Evolutionary conservation across 1,140 invertebrate genomes (phyloP), one percentile per base, ranked within the genome.

Genomic region (Drosophila funebris): DNA sequence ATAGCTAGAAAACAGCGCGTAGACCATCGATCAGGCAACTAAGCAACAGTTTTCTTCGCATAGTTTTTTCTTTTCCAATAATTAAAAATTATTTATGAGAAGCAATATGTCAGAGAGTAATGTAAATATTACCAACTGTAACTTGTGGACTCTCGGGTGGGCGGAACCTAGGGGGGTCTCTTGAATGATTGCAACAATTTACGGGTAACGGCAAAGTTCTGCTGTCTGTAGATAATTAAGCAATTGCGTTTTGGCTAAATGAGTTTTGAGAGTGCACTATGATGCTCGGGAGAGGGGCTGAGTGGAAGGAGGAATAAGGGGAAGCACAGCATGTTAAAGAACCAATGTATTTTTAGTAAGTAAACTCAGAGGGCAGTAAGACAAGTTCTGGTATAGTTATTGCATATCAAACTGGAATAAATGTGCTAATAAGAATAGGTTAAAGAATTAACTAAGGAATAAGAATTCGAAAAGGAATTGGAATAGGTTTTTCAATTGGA

Each of bases 21-120:
- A 22, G 43, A 6, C 31, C 58, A 77, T 77, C 64, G 64, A 77
- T 77, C 74, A 76, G 60, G 9, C 43, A 29, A 50, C 43, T 14
- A 56, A 24, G 54, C 46, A 53, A 62, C 50, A 39, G 29, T 71
- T 72, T 63, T 43, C 54, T 27, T 29, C 44, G 7, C 46, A 66
- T 58, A 72, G 69, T 69, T 68, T 68, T 67, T 52, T 58, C 14
- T 41, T 73, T 72, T 80, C 41, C 64, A 67, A 87, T 85, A 85
- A 85, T 87, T 85, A 85, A 87, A 85, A 80, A 77, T 85, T 80
- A 87, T 87, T 87, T 77, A 87, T 87, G 78, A 61, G 63, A 61
- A 20, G 68, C 82, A 80, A 85, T 87, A 80, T 81, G 76, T 82
- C 78, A 82, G 74, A 27, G 52, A 61, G 54, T 76, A 78, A 80